These are phyloP conservation scores for Urocitellus parryii DNA, from an alignment of 2,113 vertebrate genomes.

Conservation along the genomic window DNA sequence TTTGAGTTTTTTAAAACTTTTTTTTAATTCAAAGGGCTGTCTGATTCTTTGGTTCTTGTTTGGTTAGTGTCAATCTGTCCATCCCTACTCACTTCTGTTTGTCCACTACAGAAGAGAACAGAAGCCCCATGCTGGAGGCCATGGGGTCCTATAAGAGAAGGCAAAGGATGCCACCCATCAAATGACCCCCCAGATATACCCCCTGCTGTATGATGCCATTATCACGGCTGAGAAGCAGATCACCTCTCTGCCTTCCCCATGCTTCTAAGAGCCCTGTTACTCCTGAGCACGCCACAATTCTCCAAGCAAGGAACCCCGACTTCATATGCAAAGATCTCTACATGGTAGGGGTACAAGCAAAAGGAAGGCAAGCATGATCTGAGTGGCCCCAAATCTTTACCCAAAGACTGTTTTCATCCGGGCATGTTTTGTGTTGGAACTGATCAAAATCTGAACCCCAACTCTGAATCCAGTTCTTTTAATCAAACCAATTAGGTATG, in stretches of 20 bases:
- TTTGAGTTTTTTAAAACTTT: too few species aligned
- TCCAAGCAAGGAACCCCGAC: neutral
- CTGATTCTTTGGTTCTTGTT: neutral
- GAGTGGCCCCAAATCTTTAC: neutral
- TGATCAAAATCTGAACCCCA: neutral
- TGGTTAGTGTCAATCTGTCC: neutral
- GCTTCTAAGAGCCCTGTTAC: neutral
- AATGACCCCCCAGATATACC: neutral
- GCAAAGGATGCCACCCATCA: neutral
- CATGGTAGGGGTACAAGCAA: too few species aligned
- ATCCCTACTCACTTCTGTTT: neutral
- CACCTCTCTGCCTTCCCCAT: neutral
- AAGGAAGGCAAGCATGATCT: neutral
- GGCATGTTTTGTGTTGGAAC: neutral
- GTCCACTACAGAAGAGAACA: neutral
- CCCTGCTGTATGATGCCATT: neutral
- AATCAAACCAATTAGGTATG: neutral
- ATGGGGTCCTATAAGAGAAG: neutral
- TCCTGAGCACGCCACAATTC: neutral
- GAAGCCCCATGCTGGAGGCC: neutral
- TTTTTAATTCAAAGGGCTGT: neutral
- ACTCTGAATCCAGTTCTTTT: constrained; percentile 35
- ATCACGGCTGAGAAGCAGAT: neutral
- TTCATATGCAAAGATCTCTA: neutral
- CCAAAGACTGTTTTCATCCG: neutral